Base-by-base conservation (phyloP, 2,888 invertebrate species). In the Drosophila melanosoma region DNA sequence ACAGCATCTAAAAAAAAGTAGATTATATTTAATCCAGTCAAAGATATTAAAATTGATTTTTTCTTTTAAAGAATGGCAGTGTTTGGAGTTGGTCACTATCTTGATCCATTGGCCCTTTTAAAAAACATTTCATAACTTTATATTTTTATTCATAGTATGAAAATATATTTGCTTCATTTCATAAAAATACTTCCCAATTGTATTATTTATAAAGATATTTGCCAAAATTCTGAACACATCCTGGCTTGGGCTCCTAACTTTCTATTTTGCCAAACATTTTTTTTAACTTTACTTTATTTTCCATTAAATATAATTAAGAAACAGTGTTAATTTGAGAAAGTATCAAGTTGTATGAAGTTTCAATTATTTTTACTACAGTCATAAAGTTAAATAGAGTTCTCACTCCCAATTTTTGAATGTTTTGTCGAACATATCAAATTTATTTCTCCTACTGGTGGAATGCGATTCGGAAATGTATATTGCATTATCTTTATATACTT, bases 281-380 rank as follows among this genome's bases (percentile, higher is more conserved):
- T 45, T 8, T 23, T 45, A 23, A 45, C 23, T 15, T 45, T 45
- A 23, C 15, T 23, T 45, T 23, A 45, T 45, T 23, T 26, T 23
- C 45, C 45, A 53, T 26, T n/a, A 12, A 26, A 23, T 1, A 23
- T 23, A 36, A 54, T 17, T 15, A 23, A 40, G n/a, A 20, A 15
- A 8, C 8, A 33, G 40, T 40, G 68, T 68, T 68, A 20, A 56
- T 51, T 42, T 42, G 5, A 36, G 23, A 52, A 29, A n/a, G 3
- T 15, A 58, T 26, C 17, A 40, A 29, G 51, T 32, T 67, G 26
- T 29, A 29, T 29, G 5, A 29, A 29, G 49, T 53, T 58, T 40
- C 45, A 38, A 36, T 69, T 7, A 53, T 36, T 63, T 67, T 61
- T 49, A 73, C 51, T 62, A 35, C 78, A 29, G 32, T 42, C 65